phyloP scores from a whole-genome alignment of 2,888 invertebrate species.

The Phania funesta region DNA sequence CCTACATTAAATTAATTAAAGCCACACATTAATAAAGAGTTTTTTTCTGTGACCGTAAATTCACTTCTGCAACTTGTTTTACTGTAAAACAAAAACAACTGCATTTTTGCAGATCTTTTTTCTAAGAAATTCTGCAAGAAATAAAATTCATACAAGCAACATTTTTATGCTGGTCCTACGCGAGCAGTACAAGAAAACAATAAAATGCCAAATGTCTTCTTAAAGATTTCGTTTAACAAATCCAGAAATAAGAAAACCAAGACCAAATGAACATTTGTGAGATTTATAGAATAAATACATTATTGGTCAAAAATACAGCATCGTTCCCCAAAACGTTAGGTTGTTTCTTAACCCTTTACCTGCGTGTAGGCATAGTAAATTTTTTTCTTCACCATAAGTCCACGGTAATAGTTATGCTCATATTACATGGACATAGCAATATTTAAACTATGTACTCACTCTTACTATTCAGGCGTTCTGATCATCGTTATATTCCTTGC shows the following conservation, averaged over 20 bases:
- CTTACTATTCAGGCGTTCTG: too few relatives aligned
- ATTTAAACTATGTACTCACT: too few relatives aligned
- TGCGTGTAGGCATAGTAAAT: too few relatives aligned
- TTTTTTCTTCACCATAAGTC: too few relatives aligned
- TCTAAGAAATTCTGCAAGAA: slow-evolving; percentile 60
- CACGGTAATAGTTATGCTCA: too few relatives aligned
- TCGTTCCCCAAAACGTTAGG: too few relatives aligned
- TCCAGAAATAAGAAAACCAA: slow-evolving; percentile 13
- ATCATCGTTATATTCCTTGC: too few relatives aligned
- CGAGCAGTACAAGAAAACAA: slow-evolving; percentile 35
- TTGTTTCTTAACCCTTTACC: too few relatives aligned
- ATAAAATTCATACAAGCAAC: slow-evolving; percentile 42
- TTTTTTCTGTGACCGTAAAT: background rate
- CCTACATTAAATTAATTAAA: slow-evolving; percentile 39
- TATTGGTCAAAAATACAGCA: too few relatives aligned
- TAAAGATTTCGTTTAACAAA: slow-evolving; percentile 45
- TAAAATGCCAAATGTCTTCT: slow-evolving; percentile 47
- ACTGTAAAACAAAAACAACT: background rate
- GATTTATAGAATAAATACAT: slow-evolving; percentile 18
- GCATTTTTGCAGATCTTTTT: slow-evolving; percentile 36
- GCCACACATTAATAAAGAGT: background rate
- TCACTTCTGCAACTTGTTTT: slow-evolving; percentile 21
- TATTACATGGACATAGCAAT: too few relatives aligned
- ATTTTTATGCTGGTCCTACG: slow-evolving; percentile 41
- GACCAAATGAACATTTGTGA: slow-evolving; percentile 43